Evolutionary conservation across 1,140 invertebrate genomes (phyloP).

Genomic region (Drosophila erecta): DNA sequence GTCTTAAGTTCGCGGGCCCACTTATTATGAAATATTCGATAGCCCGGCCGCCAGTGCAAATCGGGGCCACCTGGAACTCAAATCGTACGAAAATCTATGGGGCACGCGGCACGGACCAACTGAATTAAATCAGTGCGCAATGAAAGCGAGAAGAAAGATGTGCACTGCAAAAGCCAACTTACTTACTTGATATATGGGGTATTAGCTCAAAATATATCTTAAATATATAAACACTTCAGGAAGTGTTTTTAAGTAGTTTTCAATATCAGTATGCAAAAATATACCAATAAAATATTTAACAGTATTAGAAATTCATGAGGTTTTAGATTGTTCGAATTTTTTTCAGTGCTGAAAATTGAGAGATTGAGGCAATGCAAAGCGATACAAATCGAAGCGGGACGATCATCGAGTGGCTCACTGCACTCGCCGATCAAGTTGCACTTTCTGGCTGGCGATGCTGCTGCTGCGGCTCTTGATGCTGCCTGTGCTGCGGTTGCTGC

Average conservation of each 20-base stretch:
- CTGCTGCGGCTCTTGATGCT: slow-evolving; percentile 29
- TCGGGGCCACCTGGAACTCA: slow-evolving; percentile 46
- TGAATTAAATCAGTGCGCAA: slow-evolving; percentile 35
- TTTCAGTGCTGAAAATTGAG: slow-evolving; percentile 19
- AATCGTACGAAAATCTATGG: slow-evolving; percentile 66
- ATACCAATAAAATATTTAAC: too few species aligned
- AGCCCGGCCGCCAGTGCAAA: slow-evolving; percentile 38
- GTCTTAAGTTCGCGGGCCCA: slow-evolving; percentile 20
- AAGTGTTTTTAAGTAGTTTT: too few species aligned
- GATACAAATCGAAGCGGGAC: slow-evolving; percentile 77
- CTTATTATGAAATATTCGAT: slow-evolving; percentile 77
- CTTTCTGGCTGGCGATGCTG: slow-evolving; percentile 57
- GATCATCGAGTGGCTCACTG: slow-evolving; percentile 57
- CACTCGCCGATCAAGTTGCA: slow-evolving; percentile 69
- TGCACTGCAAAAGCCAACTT: background rate
- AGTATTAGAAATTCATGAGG: background rate
- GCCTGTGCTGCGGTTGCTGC: slow-evolving; percentile 17
- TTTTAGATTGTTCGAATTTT: background rate
- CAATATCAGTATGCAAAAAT: too few species aligned
- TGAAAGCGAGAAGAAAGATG: slow-evolving; percentile 46
- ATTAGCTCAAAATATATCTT: too few species aligned
- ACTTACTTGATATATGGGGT: too few species aligned
- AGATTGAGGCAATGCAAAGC: slow-evolving; percentile 57
- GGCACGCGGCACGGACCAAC: slow-evolving; percentile 68
- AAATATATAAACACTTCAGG: too few species aligned